Base-by-base conservation (phyloP, 2,113 vertebrate species). In the Pseudorasbora parva region DNA sequence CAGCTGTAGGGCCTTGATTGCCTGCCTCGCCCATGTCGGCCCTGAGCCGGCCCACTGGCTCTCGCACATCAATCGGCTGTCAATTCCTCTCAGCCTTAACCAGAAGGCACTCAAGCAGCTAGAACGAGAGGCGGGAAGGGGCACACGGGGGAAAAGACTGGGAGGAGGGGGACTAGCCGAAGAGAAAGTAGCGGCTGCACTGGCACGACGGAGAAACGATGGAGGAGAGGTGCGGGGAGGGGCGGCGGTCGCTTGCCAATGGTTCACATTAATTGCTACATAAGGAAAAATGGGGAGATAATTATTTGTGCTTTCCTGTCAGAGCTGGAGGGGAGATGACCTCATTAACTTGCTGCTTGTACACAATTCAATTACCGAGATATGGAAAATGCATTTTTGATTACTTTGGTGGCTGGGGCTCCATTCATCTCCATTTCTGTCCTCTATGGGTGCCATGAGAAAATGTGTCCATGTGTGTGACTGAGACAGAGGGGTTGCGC, bases 341-440 rank as follows among this genome's bases (percentile, higher is more conserved):
- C 96, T 95, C 96, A 96, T 97, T 97, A 97, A 96, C 95, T 96
- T 95, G 95, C 94, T 94, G 95, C 95, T 96, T 97, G 96, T 97
- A 96, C 95, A 97, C 96, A 96, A 97, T 97, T 97, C 96, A 97
- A 96, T 97, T 97, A 97, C 95, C 92, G 90, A 94, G 93, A 96
- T 94, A 96, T 95, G 95, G 95, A 96, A 96, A 96, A 96, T 97
- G 96, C 95, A 95, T 96, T 97, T 96, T 96, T 97, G 96, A 97
- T 97, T 97, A 96, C 95, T 95, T 97, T 82, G 2, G 95, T 93
- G 95, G 92, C 93, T 93, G 92, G 93, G 85, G 87, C 92, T 94
- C 91, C 92, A 95, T 95, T 96, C 95, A 96, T 96, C 95, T 96
- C 95, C 93, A 95, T 96, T 96, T 96, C 94, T 92, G 89, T 76